Conservation (phyloP, 2,113 vertebrate species). For the Pseudorasbora parva region DNA sequence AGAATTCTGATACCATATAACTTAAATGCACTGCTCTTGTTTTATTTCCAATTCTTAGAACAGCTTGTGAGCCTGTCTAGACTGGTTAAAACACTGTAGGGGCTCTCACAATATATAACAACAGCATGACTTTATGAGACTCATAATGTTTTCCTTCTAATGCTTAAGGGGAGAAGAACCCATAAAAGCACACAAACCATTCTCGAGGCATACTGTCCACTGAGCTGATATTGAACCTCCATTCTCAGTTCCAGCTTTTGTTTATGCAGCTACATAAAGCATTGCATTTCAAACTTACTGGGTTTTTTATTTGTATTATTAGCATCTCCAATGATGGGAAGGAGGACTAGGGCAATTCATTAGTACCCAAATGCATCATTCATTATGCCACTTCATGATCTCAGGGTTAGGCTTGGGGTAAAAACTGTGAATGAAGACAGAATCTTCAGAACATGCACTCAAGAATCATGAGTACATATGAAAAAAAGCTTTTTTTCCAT, state of each 20-base stretch:
- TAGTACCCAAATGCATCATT: slow-evolving; percentile 46
- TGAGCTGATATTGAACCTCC: slow-evolving; percentile 59
- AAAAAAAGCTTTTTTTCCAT: neutral
- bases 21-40: neutral
- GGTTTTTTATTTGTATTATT: neutral
- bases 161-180: slow-evolving; percentile 68
- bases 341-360: neutral
- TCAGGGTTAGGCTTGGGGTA: slow-evolving; percentile 16
- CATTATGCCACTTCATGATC: neutral
- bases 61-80: slow-evolving; percentile 23
- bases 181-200: slow-evolving; percentile 67
- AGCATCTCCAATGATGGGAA: neutral
- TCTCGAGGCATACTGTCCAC: slow-evolving; percentile 64
- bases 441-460: slow-evolving; percentile 38
- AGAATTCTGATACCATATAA: too few species aligned
- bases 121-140: slow-evolving; percentile 75
- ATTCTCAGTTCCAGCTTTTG: slow-evolving; percentile 53
- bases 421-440: slow-evolving; percentile 32
- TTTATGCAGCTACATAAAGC: slow-evolving; percentile 63
- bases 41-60: slow-evolving; percentile 35
- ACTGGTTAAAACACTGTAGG: slow-evolving; percentile 58
- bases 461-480: neutral
- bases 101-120: slow-evolving; percentile 64
- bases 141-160: slow-evolving; percentile 77
- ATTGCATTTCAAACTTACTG: slow-evolving; percentile 8